These are phyloP conservation scores for Junonia oenone DNA, from an alignment of 2,888 invertebrate species.

Conservation along the genomic window DNA sequence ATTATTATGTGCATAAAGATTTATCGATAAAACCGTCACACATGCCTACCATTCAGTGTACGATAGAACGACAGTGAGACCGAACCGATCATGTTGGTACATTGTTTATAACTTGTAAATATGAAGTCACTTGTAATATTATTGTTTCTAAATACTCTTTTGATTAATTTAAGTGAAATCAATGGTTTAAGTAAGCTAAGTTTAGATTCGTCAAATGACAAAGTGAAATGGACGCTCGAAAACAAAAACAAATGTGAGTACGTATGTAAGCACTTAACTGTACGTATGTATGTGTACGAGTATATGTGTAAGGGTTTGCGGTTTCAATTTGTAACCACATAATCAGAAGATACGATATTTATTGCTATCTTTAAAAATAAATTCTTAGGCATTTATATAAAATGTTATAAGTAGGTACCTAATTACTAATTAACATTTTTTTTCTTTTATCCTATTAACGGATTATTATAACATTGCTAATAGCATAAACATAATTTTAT, in stretches of 20 bases:
- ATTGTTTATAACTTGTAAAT: not conserved
- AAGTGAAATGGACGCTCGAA: conserved; percentile 50
- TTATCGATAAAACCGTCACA: conserved; percentile 2
- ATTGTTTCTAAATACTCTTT: conserved; percentile 7
- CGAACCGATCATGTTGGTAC: not conserved
- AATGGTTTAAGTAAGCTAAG: conserved; percentile 19
- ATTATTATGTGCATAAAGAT: too few species aligned
- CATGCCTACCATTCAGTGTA: not conserved
- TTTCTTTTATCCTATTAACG: too few species aligned
- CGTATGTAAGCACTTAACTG: not conserved
- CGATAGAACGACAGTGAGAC: not conserved
- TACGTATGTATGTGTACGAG: too few species aligned
- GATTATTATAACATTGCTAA: too few species aligned
- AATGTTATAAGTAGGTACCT: too few species aligned
- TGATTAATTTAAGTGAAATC: conserved; percentile 4
- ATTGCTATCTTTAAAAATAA: too few species aligned
- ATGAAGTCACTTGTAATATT: conserved; percentile 2
- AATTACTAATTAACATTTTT: too few species aligned
- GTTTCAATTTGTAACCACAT: too few species aligned
- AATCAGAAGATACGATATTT: too few species aligned
- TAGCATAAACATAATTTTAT: too few species aligned
- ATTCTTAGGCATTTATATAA: too few species aligned
- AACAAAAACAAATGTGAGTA: conserved; percentile 67
- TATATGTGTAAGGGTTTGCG: not conserved
- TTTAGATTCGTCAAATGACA: conserved; percentile 29